Base-by-base conservation (phyloP, 2,113 vertebrate genomes). In the Laticauda laticaudata region DNA sequence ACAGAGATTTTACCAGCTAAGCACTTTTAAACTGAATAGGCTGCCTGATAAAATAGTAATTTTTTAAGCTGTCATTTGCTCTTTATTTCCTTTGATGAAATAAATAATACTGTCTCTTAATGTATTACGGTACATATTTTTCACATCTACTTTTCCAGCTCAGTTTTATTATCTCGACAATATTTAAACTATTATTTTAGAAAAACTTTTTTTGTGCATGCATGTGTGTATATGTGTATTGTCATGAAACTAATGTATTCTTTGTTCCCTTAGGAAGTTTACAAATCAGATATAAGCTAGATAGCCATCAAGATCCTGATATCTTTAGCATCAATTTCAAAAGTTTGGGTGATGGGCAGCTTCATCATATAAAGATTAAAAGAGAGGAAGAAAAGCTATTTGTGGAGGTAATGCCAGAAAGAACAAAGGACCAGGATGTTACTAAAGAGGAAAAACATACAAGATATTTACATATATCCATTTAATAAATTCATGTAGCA, bases 201-300 rank as follows among this genome's bases (percentile, higher is more conserved):
- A 88, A 51, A 92, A 90, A 5, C 12, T 93, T 91, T 34, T 0
- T 20, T 26, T 64, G 26, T 64, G 26, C n/a, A 26, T n/a, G 61
- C 5, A 10, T 64, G 10, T 64, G 26, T 26, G 3, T 61, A 26
- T 59, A 1, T 64, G 26, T 69, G 29, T 64, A n/a, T 64, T 11
- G 5, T 43, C 12, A 54, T 86, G 87, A 93, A 59, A 90, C 86
- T 94, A 86, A 61, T 94, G 48, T 90, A 92, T 0, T 89, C 53
- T 3, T 81, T 94, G 54, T 88, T 43, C 54, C 54, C 95, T 88
- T 94, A 98, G 98, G 98, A 97, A 98, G 97, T 96, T 97, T 98
- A 95, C 98, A 98, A 91, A 97, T 98, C 85, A 97, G 97, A 5
- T 98, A 98, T 96, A 98, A 98, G 90, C 94, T 98, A 85, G 97